Percentiles rank a stretch among this genome's conserved stretches.
Evolutionary conservation across 2,797 vertebrate species (phyloP).

Genomic region (Spinus olivaceus): DNA sequence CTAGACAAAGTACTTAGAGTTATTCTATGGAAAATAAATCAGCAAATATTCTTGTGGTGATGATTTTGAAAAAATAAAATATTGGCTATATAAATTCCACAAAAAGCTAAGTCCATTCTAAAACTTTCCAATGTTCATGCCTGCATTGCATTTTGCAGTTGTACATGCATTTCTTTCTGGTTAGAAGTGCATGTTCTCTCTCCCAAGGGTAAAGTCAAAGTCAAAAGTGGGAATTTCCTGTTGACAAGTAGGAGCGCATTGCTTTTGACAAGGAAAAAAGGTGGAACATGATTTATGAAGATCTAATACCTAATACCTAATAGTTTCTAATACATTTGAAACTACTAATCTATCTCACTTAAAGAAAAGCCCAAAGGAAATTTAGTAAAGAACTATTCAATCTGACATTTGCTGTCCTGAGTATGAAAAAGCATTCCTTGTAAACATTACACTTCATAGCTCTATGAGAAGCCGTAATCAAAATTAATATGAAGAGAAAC

Average conservation of each 20-base stretch:
- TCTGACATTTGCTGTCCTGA: slow-evolving; percentile 2
- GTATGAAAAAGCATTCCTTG: background rate
- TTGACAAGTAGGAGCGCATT: background rate
- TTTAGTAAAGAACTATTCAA: background rate
- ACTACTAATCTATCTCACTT: slow-evolving; percentile 39
- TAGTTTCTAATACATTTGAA: background rate
- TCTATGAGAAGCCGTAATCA: background rate
- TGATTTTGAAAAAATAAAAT: background rate
- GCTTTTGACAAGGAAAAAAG: slow-evolving; percentile 5
- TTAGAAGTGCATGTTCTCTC: background rate
- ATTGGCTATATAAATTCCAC: fast-evolving
- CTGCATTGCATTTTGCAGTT: background rate
- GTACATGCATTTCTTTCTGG: background rate
- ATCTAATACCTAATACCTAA: background rate
- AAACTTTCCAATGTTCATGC: background rate
- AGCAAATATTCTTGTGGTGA: background rate
- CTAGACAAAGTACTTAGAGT: background rate
- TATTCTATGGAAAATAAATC: background rate
- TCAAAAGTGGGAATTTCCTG: background rate
- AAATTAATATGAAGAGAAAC: background rate
- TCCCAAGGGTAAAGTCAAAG: background rate
- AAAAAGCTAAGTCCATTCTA: background rate
- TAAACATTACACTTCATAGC: background rate
- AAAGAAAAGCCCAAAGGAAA: slow-evolving; percentile 43
- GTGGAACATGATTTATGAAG: slow-evolving; percentile 42